phyloP scores from a whole-genome alignment of 2,113 vertebrate species.

The Percina caprodes region DNA sequence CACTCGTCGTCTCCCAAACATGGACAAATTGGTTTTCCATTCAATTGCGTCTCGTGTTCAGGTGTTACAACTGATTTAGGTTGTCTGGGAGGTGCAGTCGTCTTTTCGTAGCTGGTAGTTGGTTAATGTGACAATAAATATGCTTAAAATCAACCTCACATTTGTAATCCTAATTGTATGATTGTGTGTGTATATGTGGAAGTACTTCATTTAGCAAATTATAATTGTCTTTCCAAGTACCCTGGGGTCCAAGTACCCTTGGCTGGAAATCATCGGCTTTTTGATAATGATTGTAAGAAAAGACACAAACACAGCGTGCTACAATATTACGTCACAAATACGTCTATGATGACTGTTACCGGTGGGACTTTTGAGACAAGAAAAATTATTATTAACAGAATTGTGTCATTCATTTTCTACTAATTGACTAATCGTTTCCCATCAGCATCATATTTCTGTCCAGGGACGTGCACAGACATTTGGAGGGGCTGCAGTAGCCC shows the following conservation, averaged over 20 bases:
- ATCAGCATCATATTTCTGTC: not conserved
- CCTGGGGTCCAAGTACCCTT: not conserved
- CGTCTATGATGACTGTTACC: not conserved
- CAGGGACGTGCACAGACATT: no score
- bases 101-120: not conserved
- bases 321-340: not conserved
- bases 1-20: not conserved
- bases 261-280: not conserved
- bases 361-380: not conserved
- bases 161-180: not conserved
- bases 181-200: not conserved
- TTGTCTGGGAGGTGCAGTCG: not conserved
- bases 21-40: not conserved
- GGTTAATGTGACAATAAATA: not conserved
- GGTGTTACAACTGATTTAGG: no score
- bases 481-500: no score
- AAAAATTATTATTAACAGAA: not conserved
- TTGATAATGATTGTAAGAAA: not conserved
- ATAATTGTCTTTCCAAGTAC: not conserved
- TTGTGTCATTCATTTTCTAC: not conserved
- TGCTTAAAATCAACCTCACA: not conserved
- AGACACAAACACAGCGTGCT: not conserved
- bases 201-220: not conserved
- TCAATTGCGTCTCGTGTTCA: not conserved
- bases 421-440: not conserved